A percentile compares a stretch with the other conserved stretches of the same genome.
Conservation (phyloP, 2,113 vertebrate species). For the Gallinago media region DNA sequence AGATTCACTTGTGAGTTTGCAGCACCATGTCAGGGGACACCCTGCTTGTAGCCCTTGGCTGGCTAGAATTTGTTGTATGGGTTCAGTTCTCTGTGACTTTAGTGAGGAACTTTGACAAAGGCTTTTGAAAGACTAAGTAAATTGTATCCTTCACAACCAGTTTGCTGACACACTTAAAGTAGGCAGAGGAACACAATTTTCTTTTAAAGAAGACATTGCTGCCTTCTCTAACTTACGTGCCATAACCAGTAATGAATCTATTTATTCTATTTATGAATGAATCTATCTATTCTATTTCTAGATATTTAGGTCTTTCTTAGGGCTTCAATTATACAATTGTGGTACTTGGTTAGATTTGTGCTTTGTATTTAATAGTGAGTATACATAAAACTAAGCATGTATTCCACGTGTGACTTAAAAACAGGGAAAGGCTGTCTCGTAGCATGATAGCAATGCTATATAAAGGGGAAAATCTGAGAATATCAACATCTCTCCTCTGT, state of each 20-base stretch:
- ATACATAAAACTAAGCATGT: not conserved
- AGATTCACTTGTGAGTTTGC: not conserved
- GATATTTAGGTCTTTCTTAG: not conserved
- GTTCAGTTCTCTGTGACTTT: not conserved
- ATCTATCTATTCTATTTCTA: no score
- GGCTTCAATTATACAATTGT: not conserved
- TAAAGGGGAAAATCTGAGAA: not conserved
- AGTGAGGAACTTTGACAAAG: not conserved
- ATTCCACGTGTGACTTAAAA: not conserved
- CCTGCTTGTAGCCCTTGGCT: not conserved
- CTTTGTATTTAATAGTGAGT: not conserved
- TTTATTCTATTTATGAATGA: no score
- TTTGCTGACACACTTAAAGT: slow-evolving; percentile 27
- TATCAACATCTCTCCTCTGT: not conserved
- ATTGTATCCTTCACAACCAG: not conserved
- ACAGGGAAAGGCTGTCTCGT: not conserved
- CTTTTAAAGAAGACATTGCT: slow-evolving; percentile 5
- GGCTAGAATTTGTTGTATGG: rapidly evolving
- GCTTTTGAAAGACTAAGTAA: slow-evolving; percentile 44
- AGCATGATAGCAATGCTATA: not conserved
- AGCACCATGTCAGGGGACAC: not conserved
- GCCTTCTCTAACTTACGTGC: not conserved
- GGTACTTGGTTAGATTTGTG: not conserved
- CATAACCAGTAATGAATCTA: not conserved
- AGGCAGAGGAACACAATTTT: slow-evolving; percentile 27